Evolutionary conservation across 1,140 invertebrate species (phyloP).

Genomic region (Acromyrmex echinatior): DNA sequence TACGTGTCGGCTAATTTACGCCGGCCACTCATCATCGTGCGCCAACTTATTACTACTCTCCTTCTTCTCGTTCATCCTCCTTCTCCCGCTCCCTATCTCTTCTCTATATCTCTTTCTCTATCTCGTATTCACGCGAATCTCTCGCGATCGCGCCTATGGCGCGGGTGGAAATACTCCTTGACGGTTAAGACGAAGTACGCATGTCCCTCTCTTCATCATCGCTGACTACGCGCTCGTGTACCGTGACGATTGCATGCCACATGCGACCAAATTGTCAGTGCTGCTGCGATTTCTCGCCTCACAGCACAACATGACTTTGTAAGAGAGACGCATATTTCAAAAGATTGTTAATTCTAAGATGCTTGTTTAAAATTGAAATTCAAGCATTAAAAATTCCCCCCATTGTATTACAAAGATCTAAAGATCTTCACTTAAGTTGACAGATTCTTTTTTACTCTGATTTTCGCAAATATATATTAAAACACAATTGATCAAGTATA

Average conservation of each 20-base stretch:
- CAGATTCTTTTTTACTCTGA: neutral
- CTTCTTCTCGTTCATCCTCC: conserved; percentile 45
- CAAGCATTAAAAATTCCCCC: neutral
- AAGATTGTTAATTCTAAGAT: conserved; percentile 7
- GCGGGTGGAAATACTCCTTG: conserved; percentile 42
- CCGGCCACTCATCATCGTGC: conserved; percentile 80
- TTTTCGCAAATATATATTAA: neutral
- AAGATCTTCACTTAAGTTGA: neutral
- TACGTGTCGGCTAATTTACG: conserved; percentile 81
- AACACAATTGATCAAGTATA: too few relatives aligned
- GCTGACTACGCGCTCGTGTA: conserved; percentile 41
- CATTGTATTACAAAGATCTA: neutral
- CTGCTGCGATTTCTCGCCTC: conserved; percentile 19
- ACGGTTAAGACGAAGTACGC: conserved; percentile 55
- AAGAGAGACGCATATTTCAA: neutral
- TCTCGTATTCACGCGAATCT: neutral
- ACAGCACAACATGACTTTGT: conserved; percentile 1
- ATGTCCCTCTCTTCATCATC: conserved; percentile 56
- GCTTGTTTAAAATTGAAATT: neutral
- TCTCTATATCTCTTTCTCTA: neutral
- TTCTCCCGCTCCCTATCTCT: conserved; percentile 26
- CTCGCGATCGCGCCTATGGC: conserved; percentile 21
- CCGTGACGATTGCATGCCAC: conserved; percentile 62
- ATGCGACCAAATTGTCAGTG: conserved; percentile 60
- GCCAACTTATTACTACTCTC: conserved; percentile 76